Conservation (phyloP, 2,113 vertebrate species). For the Cygnus buccinator region DNA sequence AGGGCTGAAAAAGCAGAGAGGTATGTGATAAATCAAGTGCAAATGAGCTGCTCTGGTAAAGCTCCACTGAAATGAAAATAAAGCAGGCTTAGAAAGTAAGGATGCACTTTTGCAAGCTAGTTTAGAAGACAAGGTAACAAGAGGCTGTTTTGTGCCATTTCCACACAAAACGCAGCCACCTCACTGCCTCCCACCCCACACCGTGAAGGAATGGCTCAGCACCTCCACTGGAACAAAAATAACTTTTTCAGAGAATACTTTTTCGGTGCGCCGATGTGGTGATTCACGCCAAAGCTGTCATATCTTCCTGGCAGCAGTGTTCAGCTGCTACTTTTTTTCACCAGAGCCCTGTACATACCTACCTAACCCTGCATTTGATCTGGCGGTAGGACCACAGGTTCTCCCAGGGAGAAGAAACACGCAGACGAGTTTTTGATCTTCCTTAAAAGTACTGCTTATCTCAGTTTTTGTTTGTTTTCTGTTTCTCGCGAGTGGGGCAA, state of each 20-base stretch:
- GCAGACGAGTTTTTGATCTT: slow-evolving; percentile 55
- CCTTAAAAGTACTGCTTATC: slow-evolving; percentile 27
- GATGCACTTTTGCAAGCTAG: background rate
- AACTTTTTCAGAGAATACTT: background rate
- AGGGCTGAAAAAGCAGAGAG: background rate
- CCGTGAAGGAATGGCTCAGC: background rate
- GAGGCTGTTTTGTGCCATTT: background rate
- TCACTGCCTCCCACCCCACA: background rate
- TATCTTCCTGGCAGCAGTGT: background rate
- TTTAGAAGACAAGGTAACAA: background rate
- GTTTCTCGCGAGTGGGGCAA: slow-evolving; percentile 11
- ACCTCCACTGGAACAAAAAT: accelerated
- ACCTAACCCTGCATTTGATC: background rate
- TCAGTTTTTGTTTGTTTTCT: slow-evolving; percentile 65
- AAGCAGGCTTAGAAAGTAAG: background rate
- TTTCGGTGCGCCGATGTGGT: background rate
- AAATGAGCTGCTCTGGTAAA: background rate
- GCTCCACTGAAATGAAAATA: background rate
- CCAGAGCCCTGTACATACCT: background rate
- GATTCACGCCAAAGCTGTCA: background rate
- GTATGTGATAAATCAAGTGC: background rate
- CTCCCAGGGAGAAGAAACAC: slow-evolving; percentile 17
- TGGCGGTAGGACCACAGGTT: background rate
- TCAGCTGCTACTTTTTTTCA: background rate
- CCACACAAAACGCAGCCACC: background rate